A percentile compares a stretch with the other conserved stretches of the same genome.
phyloP scores from a whole-genome alignment of 2,888 invertebrate genomes.

The Pandemis corylana region DNA sequence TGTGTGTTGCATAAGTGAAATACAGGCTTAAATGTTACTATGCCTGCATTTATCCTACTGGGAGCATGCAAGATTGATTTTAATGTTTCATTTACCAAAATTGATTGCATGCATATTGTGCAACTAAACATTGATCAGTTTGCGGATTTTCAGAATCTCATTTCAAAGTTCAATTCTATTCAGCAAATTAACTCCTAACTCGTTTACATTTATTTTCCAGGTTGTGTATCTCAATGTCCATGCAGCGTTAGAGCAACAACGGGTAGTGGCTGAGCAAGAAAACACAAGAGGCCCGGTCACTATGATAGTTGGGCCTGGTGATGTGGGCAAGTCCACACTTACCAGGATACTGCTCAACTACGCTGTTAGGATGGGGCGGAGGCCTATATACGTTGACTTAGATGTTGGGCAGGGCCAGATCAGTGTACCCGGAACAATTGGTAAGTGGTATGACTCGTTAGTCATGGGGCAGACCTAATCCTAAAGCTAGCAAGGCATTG shows the following conservation, averaged over 20 bases:
- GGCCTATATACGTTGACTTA: constrained; percentile 97
- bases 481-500: too few species aligned
- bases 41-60: neutral
- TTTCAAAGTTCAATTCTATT: too few species aligned
- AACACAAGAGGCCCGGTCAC: constrained; percentile 92
- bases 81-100: neutral
- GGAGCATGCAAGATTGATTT: neutral
- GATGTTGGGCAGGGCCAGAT: constrained; percentile 98
- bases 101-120: neutral
- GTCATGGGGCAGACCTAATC: too few species aligned
- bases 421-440: constrained; percentile 96
- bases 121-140: neutral
- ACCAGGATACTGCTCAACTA: constrained; percentile 96
- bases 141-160: too few species aligned
- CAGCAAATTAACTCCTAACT: too few species aligned
- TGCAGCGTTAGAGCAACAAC: constrained; percentile 95
- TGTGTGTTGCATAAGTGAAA: neutral
- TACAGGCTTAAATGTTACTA: neutral
- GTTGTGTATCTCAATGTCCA: constrained; percentile 97
- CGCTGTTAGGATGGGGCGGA: constrained; percentile 94
- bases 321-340: constrained; percentile 98
- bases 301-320: constrained; percentile 96
- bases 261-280: constrained; percentile 91
- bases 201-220: constrained; percentile 54
- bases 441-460: constrained; percentile 62